These are phyloP conservation scores for Cetoscarus ocellatus DNA, from an alignment of 2,797 vertebrate genomes.

Conservation along the genomic window DNA sequence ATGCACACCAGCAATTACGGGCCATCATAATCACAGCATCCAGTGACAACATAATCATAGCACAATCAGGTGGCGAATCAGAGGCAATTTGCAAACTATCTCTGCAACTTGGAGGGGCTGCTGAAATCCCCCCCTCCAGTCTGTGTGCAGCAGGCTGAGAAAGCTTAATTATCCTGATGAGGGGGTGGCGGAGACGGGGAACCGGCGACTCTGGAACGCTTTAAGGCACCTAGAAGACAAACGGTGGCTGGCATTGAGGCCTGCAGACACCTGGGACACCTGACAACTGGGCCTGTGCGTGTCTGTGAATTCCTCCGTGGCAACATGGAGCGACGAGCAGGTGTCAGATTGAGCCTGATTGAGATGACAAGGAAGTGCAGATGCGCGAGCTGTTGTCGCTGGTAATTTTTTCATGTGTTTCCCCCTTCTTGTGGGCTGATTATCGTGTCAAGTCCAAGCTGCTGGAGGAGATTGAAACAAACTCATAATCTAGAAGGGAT, in stretches of 20 bases:
- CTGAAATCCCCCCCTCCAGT: constrained; percentile 57
- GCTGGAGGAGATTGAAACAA: constrained; percentile 60
- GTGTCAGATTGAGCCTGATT: constrained; percentile 74
- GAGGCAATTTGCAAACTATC: constrained; percentile 83
- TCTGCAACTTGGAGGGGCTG: constrained; percentile 76
- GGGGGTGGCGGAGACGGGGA: constrained; percentile 70
- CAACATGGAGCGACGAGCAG: constrained; percentile 51
- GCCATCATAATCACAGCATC: constrained; percentile 85
- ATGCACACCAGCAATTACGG: constrained; percentile 82
- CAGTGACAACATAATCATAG: constrained; percentile 87
- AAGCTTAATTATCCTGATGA: constrained; percentile 84
- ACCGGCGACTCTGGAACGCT: constrained; percentile 55
- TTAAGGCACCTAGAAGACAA: constrained; percentile 58
- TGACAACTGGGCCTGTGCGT: constrained; percentile 33
- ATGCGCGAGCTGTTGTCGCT: constrained; percentile 48
- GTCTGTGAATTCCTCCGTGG: constrained; percentile 37
- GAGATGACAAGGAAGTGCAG: constrained; percentile 65
- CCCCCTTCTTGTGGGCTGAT: constrained; percentile 57
- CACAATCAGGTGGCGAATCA: constrained; percentile 84
- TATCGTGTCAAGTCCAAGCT: constrained; percentile 68
- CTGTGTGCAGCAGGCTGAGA: constrained; percentile 77
- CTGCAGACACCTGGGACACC: constrained; percentile 68
- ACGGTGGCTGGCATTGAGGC: constrained; percentile 19
- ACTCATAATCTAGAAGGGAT: constrained; percentile 56
- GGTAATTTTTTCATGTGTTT: constrained; percentile 31